Evolutionary conservation across 2,888 invertebrate species (phyloP), one percentile per base, ranked within the genome.

Genomic region (Petrolisthes cinctipes): DNA sequence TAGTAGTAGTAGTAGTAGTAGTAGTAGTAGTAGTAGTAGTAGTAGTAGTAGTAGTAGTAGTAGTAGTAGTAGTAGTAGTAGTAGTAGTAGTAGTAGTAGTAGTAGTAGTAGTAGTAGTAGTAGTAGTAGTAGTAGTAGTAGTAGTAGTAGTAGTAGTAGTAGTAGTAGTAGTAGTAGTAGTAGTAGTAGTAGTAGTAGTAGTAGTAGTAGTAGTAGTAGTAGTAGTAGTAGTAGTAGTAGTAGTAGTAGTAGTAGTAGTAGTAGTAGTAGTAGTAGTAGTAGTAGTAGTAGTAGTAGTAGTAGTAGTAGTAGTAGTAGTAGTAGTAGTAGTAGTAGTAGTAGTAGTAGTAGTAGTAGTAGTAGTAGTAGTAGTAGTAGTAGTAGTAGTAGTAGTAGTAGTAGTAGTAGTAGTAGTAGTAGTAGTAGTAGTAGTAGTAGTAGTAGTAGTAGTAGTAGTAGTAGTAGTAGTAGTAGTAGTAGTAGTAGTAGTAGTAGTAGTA

Each of bases 311-410:
- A 79, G 79, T 79, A 79, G 79, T 20, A 17, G 57, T 56, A 20
- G 79, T 79, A 79, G 79, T 79, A 79, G 79, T 79, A 57, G 79
- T 79, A 57, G 57, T 79, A 79, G 79, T 79, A 79, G 57, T 79
- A 56, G 79, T 79, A 56, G 79, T 57, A 79, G 79, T 79, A 79
- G 79, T 20, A 17, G 57, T 56, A 20, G 79, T 79, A 79, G 79
- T 79, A 79, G 79, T 79, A 20, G 57, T 79, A 56, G 79, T 79
- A 79, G 79, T 57, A 79, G 79, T 79, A 56, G 79, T 20, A 17
- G 57, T 56, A 20, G 79, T 79, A 79, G 57, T 79, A 79, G 79
- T 79, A 56, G 79, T 57, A 79, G 79, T 79, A 79, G 79, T 20
- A 17, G 57, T 79, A 79, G 79, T 79, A 79, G 79, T 57, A 79